Percentiles rank a stretch among this genome's conserved stretches.
Evolutionary conservation across 2,797 vertebrate species (phyloP).

Genomic region (Aratinga solstitialis): DNA sequence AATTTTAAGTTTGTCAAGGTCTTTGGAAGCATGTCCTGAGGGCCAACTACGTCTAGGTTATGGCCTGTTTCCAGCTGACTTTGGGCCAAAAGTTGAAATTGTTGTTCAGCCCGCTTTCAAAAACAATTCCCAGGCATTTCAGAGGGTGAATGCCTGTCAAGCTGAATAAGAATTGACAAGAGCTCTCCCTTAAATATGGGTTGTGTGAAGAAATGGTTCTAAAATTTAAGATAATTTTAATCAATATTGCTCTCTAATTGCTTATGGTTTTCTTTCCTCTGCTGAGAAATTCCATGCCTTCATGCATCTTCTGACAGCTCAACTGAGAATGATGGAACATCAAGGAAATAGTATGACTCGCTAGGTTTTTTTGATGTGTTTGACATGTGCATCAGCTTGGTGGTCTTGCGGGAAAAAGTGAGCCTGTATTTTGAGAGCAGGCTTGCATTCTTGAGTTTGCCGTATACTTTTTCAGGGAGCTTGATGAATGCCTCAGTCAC

Average conservation of each 20-base stretch:
- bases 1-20: constrained; percentile 51
- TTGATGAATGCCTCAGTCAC: background rate
- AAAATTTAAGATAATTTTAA: background rate
- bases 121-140: constrained; percentile 30
- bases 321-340: rapidly evolving
- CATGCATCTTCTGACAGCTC: background rate
- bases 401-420: background rate
- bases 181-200: background rate
- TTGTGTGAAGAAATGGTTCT: background rate
- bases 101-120: background rate
- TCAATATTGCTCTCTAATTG: background rate
- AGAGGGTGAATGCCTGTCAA: background rate
- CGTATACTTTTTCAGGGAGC: background rate
- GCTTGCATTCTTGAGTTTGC: background rate
- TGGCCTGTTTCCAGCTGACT: constrained; percentile 64
- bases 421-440: background rate
- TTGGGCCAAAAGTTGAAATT: constrained; percentile 29
- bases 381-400: background rate
- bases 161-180: background rate
- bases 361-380: background rate
- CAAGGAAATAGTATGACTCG: background rate
- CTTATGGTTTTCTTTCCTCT: background rate
- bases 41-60: background rate
- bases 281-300: background rate
- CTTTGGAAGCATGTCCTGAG: constrained; percentile 22